Evolutionary conservation across 2,113 vertebrate species (phyloP).

Genomic region (Dipodomys merriami): DNA sequence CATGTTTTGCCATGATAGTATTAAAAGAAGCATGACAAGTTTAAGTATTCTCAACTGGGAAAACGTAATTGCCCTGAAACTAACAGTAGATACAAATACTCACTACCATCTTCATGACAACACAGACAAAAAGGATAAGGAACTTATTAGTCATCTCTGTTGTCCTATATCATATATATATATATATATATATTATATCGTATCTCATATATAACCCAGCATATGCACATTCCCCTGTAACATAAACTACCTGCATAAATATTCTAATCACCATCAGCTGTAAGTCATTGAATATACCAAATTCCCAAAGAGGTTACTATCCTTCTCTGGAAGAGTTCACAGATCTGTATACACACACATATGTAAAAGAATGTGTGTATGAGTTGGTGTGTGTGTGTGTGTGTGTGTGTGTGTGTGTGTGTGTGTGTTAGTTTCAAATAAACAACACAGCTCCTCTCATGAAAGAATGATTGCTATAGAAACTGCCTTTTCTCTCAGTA

Average conservation of each 20-base stretch:
- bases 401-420: too few species aligned
- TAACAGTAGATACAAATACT: not conserved
- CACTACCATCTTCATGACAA: not conserved
- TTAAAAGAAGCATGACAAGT: not conserved
- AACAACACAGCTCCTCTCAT: not conserved
- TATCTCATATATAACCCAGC: not conserved
- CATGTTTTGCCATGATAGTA: not conserved
- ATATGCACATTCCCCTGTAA: not conserved
- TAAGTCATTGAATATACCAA: not conserved
- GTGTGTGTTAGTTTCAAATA: not conserved
- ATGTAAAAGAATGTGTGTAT: too few species aligned
- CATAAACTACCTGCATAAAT: not conserved
- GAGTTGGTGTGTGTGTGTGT: too few species aligned
- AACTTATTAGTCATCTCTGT: too few species aligned
- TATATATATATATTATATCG: too few species aligned
- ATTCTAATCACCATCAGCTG: not conserved
- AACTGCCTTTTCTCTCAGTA: not conserved
- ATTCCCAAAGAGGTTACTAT: not conserved
- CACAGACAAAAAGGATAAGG: too few species aligned
- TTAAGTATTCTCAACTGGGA: not conserved
- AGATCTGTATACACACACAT: not conserved
- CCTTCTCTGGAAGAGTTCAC: not conserved
- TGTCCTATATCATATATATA: too few species aligned
- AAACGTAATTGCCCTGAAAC: not conserved
- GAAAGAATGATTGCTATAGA: not conserved